phyloP scores from a whole-genome alignment of 1,140 invertebrate species.

The Scaptomyza graminum region DNA sequence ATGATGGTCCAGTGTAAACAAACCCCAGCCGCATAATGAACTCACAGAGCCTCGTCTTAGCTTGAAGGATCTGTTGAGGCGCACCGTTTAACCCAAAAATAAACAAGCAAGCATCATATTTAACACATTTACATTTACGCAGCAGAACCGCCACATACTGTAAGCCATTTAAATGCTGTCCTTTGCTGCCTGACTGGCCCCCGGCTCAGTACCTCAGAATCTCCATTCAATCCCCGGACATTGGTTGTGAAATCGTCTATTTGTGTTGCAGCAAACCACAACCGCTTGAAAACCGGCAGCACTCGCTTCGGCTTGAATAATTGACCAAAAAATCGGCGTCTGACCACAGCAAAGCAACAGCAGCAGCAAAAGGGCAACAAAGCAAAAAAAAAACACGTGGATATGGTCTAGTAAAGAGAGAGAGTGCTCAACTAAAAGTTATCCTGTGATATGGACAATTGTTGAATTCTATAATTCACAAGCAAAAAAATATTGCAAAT shows the following conservation, averaged over 20 bases:
- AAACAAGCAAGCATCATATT: constrained; percentile 64
- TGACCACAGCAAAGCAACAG: constrained; percentile 68
- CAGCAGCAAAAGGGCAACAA: constrained; percentile 36
- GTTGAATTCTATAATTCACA: too few species aligned
- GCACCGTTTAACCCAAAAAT: constrained; percentile 25
- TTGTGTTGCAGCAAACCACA: constrained; percentile 59
- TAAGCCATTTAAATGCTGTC: constrained; percentile 67
- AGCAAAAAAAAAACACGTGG: constrained; percentile 1
- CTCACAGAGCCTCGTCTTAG: constrained; percentile 24
- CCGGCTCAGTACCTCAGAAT: neutral
- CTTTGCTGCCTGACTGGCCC: constrained; percentile 22
- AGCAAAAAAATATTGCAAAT: too few species aligned
- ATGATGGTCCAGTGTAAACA: constrained; percentile 54
- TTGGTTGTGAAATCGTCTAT: constrained; percentile 10
- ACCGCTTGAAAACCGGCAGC: constrained; percentile 45
- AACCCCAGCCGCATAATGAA: constrained; percentile 60
- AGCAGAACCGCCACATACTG: constrained; percentile 10
- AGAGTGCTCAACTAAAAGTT: neutral
- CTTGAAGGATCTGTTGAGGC: constrained; percentile 58
- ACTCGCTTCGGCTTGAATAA: constrained; percentile 70
- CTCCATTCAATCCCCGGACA: neutral
- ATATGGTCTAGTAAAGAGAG: too few species aligned
- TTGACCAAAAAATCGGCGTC: constrained; percentile 62
- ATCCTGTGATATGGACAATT: neutral
- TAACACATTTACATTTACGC: constrained; percentile 47